Base-by-base conservation (phyloP, 2,797 vertebrate species). In the Graptemys geographica region DNA sequence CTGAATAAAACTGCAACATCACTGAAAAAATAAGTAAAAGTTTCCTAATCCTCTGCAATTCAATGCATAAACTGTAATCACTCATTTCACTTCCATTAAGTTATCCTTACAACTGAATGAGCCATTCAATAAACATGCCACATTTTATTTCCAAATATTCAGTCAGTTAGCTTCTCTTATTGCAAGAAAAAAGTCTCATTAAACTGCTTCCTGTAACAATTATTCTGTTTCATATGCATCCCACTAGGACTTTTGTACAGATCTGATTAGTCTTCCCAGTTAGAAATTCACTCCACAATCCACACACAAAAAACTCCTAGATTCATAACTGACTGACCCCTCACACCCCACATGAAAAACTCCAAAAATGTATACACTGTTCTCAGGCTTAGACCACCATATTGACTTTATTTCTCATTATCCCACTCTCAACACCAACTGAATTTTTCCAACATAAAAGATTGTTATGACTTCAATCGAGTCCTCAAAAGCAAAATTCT, bases 401-500 rank as follows among this genome's bases (percentile, higher is more conserved):
- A 49, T 49, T 37, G 44, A 33, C 31, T 51, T 57, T 25, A 47
- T n/a, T 10, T 33, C 65, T 96, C 76, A 93, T 52, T 65, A 79
- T 3, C 74, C 72, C 76, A 79, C 49, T 88, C 62, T 90, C 33
- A 94, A 84, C 31, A 95, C 79, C 78, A 92, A 86, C 5, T 53
- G 83, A 37, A 80, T 81, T 76, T 79, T 87, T 44, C 47, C 59
- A 89, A 87, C 18, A 21, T 31, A 90, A 91, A 90, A 91, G 79
- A 83, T 74, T 47, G 53, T 94, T 94, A 86, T 59, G 41, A 93
- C 37, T 86, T 82, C 53, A 88, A 25, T 92, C 78, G 72, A 91
- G 95, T 96, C 74, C 88, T 91, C 95, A 94, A 97, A 97, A 97
- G 96, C 86, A 90, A 91, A 94, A 93, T 87, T 95, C 84, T 92